phyloP scores from a whole-genome alignment of 2,888 invertebrate species.

The Tenthredo distinguenda region DNA sequence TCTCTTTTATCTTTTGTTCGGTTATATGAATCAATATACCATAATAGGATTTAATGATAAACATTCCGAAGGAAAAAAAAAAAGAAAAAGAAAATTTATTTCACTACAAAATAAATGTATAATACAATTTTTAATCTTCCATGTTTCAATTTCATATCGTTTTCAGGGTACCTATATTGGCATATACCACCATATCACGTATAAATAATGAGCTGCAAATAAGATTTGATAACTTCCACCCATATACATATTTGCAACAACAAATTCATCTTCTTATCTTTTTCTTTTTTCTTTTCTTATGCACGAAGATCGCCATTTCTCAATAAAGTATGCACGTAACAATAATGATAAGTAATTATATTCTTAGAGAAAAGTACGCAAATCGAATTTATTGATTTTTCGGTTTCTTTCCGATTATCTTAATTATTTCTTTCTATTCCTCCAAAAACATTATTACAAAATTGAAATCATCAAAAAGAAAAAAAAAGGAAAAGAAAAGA shows the following conservation, averaged over 20 bases:
- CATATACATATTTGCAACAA: neutral
- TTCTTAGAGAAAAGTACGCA: neutral
- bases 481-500: neutral
- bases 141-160: neutral
- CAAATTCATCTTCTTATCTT: neutral
- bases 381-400: neutral
- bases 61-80: neutral
- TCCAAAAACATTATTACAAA: neutral
- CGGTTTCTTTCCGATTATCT: neutral
- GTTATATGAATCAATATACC: neutral
- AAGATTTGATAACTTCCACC: neutral
- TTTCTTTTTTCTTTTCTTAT: neutral
- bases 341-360: neutral
- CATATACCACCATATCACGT: neutral
- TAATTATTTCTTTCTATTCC: neutral
- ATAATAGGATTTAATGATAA: neutral
- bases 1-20: neutral
- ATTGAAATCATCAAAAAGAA: neutral
- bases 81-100: neutral
- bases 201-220: neutral
- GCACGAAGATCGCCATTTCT: neutral
- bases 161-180: neutral
- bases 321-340: neutral
- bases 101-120: neutral
- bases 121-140: conserved; percentile 1